These are phyloP conservation scores for Exephanes ischioxanthus DNA, from an alignment of 2,888 invertebrate genomes.

Conservation along the genomic window DNA sequence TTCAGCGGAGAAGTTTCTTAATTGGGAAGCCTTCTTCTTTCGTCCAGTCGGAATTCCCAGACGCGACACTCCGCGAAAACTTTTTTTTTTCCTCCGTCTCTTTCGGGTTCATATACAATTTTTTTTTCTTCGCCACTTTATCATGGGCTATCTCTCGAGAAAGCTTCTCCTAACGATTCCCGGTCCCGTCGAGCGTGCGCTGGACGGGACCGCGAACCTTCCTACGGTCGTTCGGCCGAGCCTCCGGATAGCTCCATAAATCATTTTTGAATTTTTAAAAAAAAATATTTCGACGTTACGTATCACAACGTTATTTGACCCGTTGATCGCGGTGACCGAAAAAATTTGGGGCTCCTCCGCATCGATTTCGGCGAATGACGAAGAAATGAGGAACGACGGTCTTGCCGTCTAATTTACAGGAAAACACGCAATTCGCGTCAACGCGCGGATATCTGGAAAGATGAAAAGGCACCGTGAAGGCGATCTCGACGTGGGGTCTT, in stretches of 20 bases:
- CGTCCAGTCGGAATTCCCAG: constrained; percentile 62
- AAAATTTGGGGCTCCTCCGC: not conserved
- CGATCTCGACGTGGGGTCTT: constrained; percentile 62
- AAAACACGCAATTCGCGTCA: constrained; percentile 12
- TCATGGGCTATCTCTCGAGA: constrained; percentile 30
- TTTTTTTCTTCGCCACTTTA: constrained; percentile 32
- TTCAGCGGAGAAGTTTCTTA: constrained; percentile 64
- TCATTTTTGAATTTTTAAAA: constrained; percentile 42
- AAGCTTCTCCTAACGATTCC: constrained; percentile 31
- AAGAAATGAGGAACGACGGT: constrained; percentile 27
- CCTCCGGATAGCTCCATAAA: constrained; percentile 43
- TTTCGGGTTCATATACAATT: constrained; percentile 23
- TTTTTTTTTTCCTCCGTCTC: constrained; percentile 52
- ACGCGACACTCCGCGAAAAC: constrained; percentile 59
- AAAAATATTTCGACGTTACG: too few relatives aligned
- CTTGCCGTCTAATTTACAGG: not conserved
- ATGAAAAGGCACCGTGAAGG: constrained; percentile 56
- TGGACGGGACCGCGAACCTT: not conserved
- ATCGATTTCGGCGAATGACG: not conserved
- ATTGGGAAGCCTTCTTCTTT: constrained; percentile 66
- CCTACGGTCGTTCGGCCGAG: constrained; percentile 9
- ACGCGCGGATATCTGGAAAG: constrained; percentile 47
- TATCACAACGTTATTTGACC: constrained; percentile 1
- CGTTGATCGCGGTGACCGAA: not conserved
- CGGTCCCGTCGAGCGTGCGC: not conserved